These are phyloP conservation scores for Aphodius granarius DNA, from an alignment of 2,888 invertebrate species.

Conservation along the genomic window DNA sequence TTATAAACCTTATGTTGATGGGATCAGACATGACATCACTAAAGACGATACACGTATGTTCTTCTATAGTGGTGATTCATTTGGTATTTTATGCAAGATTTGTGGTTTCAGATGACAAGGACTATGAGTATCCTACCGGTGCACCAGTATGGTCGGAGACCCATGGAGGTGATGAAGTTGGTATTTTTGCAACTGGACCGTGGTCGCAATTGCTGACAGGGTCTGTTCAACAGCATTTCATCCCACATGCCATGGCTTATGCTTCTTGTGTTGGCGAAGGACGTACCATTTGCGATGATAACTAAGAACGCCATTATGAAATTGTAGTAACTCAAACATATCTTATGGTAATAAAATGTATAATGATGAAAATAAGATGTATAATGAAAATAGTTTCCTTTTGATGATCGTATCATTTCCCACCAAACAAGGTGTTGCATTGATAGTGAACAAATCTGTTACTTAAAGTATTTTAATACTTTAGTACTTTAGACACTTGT, in stretches of 20 bases:
- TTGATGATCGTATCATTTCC: not conserved
- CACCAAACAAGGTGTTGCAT: too few species aligned
- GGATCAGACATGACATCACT: not conserved
- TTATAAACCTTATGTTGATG: conserved; percentile 41
- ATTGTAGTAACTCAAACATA: not conserved
- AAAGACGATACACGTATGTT: not conserved
- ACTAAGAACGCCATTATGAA: not conserved
- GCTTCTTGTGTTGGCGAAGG: conserved; percentile 73
- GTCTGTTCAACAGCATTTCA: conserved; percentile 74
- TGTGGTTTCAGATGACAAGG: conserved; percentile 49
- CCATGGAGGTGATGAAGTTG: conserved; percentile 80
- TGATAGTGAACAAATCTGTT: too few species aligned
- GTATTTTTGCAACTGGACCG: conserved; percentile 74
- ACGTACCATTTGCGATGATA: conserved; percentile 31
- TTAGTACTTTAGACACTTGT: too few species aligned
- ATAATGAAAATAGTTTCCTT: not conserved
- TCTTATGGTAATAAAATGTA: not conserved
- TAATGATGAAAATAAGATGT: not conserved
- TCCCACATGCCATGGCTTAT: conserved; percentile 75
- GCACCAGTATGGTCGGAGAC: conserved; percentile 68
- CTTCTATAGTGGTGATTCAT: not conserved
- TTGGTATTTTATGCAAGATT: not conserved
- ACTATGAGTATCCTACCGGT: conserved; percentile 62
- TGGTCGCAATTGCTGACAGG: conserved; percentile 80
- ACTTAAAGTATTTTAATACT: too few species aligned